Percentiles rank a stretch among this genome's conserved stretches.
Evolutionary conservation across 2,888 invertebrate species (phyloP).

Genomic region (Glomeris marginata): DNA sequence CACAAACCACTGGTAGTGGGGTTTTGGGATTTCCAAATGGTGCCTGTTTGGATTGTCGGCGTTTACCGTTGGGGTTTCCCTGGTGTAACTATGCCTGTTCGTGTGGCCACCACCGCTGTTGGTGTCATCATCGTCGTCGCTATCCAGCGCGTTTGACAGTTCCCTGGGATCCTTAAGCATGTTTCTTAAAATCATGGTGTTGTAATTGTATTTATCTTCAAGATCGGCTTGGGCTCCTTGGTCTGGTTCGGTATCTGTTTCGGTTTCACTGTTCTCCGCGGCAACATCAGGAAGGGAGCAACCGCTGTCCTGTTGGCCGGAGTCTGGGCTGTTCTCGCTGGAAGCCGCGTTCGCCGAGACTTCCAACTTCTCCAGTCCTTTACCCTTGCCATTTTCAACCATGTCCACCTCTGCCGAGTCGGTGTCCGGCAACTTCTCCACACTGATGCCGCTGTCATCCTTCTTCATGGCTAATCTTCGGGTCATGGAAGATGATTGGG

Average conservation of each 20-base stretch:
- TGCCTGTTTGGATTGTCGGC: neutral
- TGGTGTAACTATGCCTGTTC: neutral
- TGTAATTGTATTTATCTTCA: neutral
- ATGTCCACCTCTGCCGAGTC: neutral
- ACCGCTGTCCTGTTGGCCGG: constrained; percentile 12
- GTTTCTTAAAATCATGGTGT: neutral
- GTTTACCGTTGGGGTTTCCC: constrained; percentile 2
- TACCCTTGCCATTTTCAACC: constrained; percentile 10
- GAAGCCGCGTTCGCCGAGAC: constrained; percentile 7
- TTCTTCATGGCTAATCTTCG: constrained; percentile 19
- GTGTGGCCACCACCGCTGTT: neutral
- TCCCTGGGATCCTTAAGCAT: neutral
- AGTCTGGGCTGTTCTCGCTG: constrained; percentile 15
- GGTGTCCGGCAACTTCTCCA: no score
- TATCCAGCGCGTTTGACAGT: neutral
- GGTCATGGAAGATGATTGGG: no score
- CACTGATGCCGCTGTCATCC: constrained; percentile 25
- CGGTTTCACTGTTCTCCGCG: constrained; percentile 4
- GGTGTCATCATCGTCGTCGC: constrained; percentile 4
- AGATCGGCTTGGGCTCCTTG: neutral
- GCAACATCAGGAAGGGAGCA: constrained; percentile 14
- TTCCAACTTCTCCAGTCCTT: constrained; percentile 4
- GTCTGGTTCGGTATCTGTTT: neutral
- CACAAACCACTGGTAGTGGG: constrained; percentile 51
- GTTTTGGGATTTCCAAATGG: constrained; percentile 29